Evolutionary conservation across 2,113 vertebrate genomes (phyloP), one percentile per base, ranked within the genome.

Genomic region (Peromyscus maniculatus): DNA sequence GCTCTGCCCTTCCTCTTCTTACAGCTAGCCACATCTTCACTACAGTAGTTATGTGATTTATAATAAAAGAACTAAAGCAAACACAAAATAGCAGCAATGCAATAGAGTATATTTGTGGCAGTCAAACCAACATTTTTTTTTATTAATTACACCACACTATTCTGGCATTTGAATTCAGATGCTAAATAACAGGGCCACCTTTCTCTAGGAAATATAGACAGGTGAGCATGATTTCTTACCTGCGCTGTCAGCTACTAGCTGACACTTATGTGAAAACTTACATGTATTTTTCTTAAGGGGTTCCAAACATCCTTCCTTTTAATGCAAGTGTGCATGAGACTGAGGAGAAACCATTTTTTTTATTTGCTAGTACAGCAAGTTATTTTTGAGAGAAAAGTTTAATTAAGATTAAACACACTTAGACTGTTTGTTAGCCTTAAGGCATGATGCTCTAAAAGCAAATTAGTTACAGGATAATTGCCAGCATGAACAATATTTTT

Each of bases 321-420:
- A 96, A 97, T 94, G 92, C 69, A 86, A 52, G 21, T 91, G 69
- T 49, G 9, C 80, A 79, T 3, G 21, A 96, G 39, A 92, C 93
- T n/a, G 89, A 93, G 94, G 75, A 89, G 88, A 97, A 97, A 96
- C 59, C 39, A 96, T 86, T 94, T 59, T 59, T 5, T 59, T 5
- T 64, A 39, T n/a, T 92, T 97, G 92, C 91, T 69, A 94, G 89
- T 46, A 22, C 3, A 96, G 74, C 64, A 91, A 95, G 86, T 93
- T 97, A 96, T 97, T 97, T 97, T 83, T 94, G 74, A 97, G 57
- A 96, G 82, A 97, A 97, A 96, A 96, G 75, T 98, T 98, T 98
- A 98, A 97, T 97, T 98, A 98, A 97, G 95, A 97, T 97, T 97
- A 96, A 96, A 96, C 83, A 94, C 97, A 97, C 39, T 62, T 95